phyloP scores from a whole-genome alignment of 2,888 invertebrate genomes.

The Calliscelio sp. region DNA sequence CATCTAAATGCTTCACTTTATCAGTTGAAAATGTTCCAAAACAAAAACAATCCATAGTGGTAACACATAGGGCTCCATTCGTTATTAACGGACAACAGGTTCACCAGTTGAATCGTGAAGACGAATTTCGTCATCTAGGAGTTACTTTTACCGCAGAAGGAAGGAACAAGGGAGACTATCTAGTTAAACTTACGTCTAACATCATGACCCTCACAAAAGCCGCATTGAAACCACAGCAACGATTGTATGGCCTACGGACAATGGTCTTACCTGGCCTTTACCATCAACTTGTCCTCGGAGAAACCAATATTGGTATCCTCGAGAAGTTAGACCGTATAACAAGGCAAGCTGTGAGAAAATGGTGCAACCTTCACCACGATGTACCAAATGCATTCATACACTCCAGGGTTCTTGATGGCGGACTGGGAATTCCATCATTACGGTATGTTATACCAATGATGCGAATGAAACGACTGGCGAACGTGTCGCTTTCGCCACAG shows the following conservation, averaged over 20 bases:
- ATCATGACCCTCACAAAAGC: too few species aligned
- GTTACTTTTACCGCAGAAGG: too few species aligned
- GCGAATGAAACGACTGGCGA: neutral
- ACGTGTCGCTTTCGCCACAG: neutral
- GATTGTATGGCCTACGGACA: conserved; percentile 51
- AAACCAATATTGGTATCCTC: neutral
- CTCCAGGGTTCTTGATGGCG: conserved; percentile 74
- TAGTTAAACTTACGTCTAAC: too few species aligned
- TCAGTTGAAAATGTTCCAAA: too few species aligned
- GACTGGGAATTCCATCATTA: conserved; percentile 75
- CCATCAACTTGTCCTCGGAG: neutral
- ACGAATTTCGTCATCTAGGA: too few species aligned
- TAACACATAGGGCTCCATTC: too few species aligned
- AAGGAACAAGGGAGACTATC: too few species aligned
- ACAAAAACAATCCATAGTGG: too few species aligned
- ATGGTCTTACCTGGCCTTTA: conserved; percentile 5
- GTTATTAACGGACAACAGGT: too few species aligned
- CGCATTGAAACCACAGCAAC: conserved; percentile 66
- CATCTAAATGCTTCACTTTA: too few species aligned
- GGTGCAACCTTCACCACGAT: conserved; percentile 81
- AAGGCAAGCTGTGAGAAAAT: conserved; percentile 73
- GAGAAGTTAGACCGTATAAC: conserved; percentile 74
- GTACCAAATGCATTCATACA: conserved; percentile 80
- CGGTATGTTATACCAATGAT: conserved; percentile 15
- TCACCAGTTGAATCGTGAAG: too few species aligned